Base-by-base conservation (phyloP, 2,797 vertebrate species). In the Sebastes hopkinsi region DNA sequence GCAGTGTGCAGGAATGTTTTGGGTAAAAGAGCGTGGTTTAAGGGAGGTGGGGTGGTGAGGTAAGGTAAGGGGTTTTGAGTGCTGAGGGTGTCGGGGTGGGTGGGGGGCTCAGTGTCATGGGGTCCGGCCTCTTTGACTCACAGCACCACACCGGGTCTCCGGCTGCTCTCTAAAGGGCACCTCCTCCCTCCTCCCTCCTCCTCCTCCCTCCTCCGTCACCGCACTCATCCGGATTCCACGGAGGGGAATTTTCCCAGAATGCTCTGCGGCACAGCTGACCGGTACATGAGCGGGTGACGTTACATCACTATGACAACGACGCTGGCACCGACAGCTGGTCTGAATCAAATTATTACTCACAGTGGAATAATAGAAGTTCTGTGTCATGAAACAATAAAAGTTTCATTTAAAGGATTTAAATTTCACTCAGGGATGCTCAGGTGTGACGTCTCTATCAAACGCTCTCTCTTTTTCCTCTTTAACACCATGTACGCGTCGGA, bases 221-320 rank as follows among this genome's bases (percentile, higher is more conserved):
- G 3, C 20, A n/a, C 62, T 59, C 76, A 81, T 81, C 80, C 79
- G 50, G 71, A 84, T 85, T 87, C 85, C 85, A 75, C 25, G 1
- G 16, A 9, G 38, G 71, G 61, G 55, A 72, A 66, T 67, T 56
- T 74, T 81, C 87, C 84, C 87, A 87, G 78, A 74, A 81, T 87
- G 87, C 87, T 69, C 22, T 34, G 70, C 59, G 6, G 56, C 75
- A 72, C 77, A 81, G 71, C 80, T 77, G 84, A 42, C 59, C 12
- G 1, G 36, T 20, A n/a, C 54, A 32, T 29, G 54, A 67, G 32
- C 1, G 3, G 70, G 50, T 71, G 81, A 77, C 75, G 67, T 84
- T 10, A 80, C 68, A 56, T 85, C 70, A 59, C 85, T 34, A 80
- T 84, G 85, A 80, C 75, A 56, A 83, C 75, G 12, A 34, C 6